Base-by-base conservation (phyloP, 2,888 invertebrate genomes). In the Lasioglossum oenotherae region DNA sequence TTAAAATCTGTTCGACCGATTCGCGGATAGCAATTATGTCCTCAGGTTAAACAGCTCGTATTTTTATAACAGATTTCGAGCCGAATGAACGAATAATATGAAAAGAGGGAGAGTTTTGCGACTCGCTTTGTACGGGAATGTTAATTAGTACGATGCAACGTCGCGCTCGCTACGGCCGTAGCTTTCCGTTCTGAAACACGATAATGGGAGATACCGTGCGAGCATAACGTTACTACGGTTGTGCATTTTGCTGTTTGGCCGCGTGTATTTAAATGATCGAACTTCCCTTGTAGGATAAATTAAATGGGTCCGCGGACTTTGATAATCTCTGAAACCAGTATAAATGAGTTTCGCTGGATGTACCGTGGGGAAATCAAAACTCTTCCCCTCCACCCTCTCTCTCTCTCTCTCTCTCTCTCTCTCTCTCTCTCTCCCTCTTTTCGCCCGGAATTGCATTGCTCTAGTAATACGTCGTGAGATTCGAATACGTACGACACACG, bases 291-390 rank as follows among this genome's bases (percentile, higher is more conserved):
- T 83, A 89, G 91, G 86, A 89, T 91, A 89, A 91, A 91, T 91
- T 91, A 90, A 91, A 91, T 91, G 91, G 90, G 88, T 90, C 87
- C 87, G 86, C 76, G 82, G 89, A 91, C 91, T 91, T 91, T 91
- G 91, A 91, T 91, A 91, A 91, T 91, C 91, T 87, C 91, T 86
- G 88, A 91, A 91, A 91, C 91, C 90, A 90, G 91, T 91, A 91
- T 91, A 90, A 91, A 91, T 91, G 92, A 93, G 91, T 93, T 93
- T 93, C 90, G 91, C 91, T 89, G 89, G 87, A 90, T 87, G 84
- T 91, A 89, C 92, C 92, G 91, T 82, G 82, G 93, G 93, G 92
- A 93, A 93, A 93, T 93, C 93, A 93, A 93, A 92, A 91, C 88
- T 88, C 90, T 79, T 81, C 72, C 82, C 81, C 64, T 82, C 88